phyloP scores from a whole-genome alignment of 2,888 invertebrate species.

The Metalampra italica region DNA sequence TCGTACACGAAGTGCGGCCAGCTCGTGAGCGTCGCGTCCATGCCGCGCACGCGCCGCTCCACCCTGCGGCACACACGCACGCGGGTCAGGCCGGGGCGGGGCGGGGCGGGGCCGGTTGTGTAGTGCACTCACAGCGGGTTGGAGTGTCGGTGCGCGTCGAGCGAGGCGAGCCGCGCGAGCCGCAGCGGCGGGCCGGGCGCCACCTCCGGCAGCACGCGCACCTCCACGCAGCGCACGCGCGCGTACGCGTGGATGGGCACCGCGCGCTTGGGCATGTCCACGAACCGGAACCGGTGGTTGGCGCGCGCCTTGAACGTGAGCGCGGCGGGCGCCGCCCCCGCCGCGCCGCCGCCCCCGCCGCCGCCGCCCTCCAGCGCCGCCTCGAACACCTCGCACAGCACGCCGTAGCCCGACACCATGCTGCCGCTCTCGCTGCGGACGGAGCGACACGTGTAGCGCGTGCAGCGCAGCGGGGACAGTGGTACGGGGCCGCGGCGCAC shows the following conservation, averaged over 20 bases:
- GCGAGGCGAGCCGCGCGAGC: conserved; percentile 38
- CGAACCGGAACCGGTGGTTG: conserved; percentile 50
- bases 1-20: conserved; percentile 70
- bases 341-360: conserved; percentile 19
- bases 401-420: conserved; percentile 57
- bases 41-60: conserved; percentile 26
- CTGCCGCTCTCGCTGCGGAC: conserved; percentile 40
- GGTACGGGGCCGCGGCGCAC: no score
- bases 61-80: conserved; percentile 16
- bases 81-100: not conserved
- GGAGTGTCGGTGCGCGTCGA: conserved; percentile 35
- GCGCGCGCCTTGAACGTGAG: conserved; percentile 61
- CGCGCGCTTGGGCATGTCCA: conserved; percentile 25
- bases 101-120: not conserved
- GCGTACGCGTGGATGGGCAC: conserved; percentile 19
- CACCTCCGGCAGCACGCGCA: conserved; percentile 56
- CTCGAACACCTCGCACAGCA: conserved; percentile 68
- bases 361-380: conserved; percentile 27
- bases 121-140: conserved; percentile 5
- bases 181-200: conserved; percentile 38
- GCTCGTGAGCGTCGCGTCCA: conserved; percentile 59
- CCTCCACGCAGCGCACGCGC: conserved; percentile 21
- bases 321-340: conserved; percentile 10
- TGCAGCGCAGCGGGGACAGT: no score
- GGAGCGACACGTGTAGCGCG: no score